Conservation (phyloP, 1,140 invertebrate species). For the Steinernema feltiae region DNA sequence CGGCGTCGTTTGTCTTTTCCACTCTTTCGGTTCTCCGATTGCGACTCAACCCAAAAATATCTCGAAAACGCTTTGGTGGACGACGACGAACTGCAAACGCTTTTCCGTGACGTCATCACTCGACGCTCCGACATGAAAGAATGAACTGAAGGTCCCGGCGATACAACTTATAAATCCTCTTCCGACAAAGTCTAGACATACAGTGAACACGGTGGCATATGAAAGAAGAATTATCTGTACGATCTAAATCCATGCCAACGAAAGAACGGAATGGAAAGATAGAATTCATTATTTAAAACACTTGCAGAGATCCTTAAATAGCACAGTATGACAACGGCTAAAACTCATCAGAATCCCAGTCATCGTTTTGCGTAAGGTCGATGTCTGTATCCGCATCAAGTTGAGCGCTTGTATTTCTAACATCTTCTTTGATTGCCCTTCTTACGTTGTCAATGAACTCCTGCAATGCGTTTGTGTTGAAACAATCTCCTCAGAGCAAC, state of each 20-base stretch:
- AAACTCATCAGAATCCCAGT: constrained; percentile 8
- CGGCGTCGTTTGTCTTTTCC: background rate
- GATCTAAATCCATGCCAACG: background rate
- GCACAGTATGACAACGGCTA: background rate
- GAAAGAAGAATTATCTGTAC: no score
- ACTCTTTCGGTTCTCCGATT: background rate
- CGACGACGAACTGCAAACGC: background rate
- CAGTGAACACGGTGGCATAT: no score
- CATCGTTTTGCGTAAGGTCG: constrained; percentile 1
- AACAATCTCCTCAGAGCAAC: constrained; percentile 19
- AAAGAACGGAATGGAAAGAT: background rate
- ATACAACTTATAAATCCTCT: background rate
- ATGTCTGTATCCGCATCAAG: constrained; percentile 21
- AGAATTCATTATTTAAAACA: no score
- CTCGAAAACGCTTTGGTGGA: background rate
- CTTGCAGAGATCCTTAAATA: no score
- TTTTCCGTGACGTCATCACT: background rate
- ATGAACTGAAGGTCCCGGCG: background rate
- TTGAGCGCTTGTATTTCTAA: constrained; percentile 29
- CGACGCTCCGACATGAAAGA: background rate
- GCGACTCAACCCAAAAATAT: background rate
- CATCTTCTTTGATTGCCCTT: constrained; percentile 50
- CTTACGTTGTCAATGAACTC: constrained; percentile 41
- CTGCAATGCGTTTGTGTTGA: constrained; percentile 20
- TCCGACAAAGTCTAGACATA: background rate